A percentile compares a stretch with the other conserved stretches of the same genome.
phyloP scores from a whole-genome alignment of 2,888 invertebrate genomes.

The Drosophila flavopinicola region DNA sequence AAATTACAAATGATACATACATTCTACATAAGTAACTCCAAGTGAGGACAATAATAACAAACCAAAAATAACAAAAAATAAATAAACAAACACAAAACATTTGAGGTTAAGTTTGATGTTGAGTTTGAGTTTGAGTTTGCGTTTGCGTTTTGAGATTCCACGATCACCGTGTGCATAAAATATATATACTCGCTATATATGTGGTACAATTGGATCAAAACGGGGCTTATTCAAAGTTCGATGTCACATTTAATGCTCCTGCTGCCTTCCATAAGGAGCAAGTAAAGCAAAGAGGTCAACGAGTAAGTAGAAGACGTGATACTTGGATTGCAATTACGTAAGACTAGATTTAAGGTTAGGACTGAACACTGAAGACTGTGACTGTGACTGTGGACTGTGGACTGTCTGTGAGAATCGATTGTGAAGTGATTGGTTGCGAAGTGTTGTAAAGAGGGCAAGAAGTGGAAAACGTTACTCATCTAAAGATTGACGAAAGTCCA shows the following conservation, averaged over 20 bases:
- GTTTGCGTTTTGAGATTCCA: constrained; percentile 30
- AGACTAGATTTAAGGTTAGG: neutral
- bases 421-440: constrained; percentile 7
- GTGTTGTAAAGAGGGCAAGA: constrained; percentile 8
- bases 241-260: constrained; percentile 35
- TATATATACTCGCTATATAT: neutral
- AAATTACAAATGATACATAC: constrained; percentile 16
- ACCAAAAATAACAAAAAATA: neutral
- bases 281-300: constrained; percentile 24
- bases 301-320: neutral
- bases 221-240: neutral
- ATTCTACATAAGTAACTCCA: constrained; percentile 7
- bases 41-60: constrained; percentile 1
- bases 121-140: neutral
- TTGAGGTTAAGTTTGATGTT: neutral
- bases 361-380: constrained; percentile 24
- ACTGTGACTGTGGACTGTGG: constrained; percentile 29
- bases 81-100: constrained; percentile 2
- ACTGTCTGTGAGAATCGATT: constrained; percentile 17
- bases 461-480: constrained; percentile 22
- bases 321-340: constrained; percentile 8
- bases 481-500: constrained; percentile 26
- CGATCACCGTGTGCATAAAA: constrained; percentile 19
- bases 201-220: neutral
- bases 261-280: constrained; percentile 26